These are phyloP conservation scores for Siniperca scherzeri DNA, from an alignment of 2,797 vertebrate genomes.

Conservation along the genomic window DNA sequence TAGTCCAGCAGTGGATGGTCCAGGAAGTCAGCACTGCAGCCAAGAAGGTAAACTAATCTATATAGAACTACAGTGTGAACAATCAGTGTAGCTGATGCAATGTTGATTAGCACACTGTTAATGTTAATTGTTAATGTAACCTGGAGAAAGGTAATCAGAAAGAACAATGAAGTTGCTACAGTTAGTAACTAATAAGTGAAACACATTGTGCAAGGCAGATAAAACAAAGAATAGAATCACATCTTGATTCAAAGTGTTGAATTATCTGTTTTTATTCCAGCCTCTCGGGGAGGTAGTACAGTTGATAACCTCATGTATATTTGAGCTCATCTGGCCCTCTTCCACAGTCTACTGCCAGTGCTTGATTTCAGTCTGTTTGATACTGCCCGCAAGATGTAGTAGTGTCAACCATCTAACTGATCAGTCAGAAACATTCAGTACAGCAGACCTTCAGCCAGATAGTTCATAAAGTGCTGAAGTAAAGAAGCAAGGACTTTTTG, in stretches of 20 bases:
- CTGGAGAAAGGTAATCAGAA: not conserved
- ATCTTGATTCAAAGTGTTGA: not conserved
- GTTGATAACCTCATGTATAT: too few species aligned
- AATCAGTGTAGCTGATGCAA: not conserved
- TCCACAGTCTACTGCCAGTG: not conserved
- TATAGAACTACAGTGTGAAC: not conserved
- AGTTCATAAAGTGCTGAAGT: not conserved
- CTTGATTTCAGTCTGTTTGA: too few species aligned
- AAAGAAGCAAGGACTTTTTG: too few species aligned
- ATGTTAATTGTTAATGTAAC: not conserved
- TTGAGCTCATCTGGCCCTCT: not conserved
- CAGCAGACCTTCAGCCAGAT: not conserved
- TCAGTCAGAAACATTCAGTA: not conserved
- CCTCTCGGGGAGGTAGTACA: too few species aligned
- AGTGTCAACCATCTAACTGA: not conserved
- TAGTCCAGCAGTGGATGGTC: not conserved
- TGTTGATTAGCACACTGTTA: not conserved
- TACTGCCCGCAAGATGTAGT: not conserved
- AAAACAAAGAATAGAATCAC: not conserved
- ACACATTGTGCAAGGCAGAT: not conserved
- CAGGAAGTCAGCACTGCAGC: constrained; percentile 14
- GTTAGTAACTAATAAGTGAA: too few species aligned
- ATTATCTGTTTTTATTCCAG: not conserved
- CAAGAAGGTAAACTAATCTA: constrained; percentile 54
- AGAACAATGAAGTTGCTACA: too few species aligned